phyloP scores from a whole-genome alignment of 2,888 invertebrate species.

The Choristoneura rosaceana region DNA sequence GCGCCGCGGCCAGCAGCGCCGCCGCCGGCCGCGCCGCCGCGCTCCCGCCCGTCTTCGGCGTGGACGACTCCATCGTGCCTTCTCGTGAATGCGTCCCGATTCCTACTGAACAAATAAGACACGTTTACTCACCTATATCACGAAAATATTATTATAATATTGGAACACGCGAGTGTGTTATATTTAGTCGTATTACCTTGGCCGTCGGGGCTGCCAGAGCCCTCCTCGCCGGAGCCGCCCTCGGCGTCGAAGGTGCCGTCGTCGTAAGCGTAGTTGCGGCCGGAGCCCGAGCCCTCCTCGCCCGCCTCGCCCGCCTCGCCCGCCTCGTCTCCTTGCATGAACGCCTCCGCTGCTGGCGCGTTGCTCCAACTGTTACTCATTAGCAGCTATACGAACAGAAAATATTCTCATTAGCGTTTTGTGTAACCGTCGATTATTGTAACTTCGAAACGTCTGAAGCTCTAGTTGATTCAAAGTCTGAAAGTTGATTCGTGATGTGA shows the following conservation, averaged over 20 bases:
- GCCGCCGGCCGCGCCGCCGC: constrained; percentile 49
- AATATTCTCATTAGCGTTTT: constrained; percentile 12
- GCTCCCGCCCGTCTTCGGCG: constrained; percentile 62
- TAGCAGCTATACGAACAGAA: constrained; percentile 61
- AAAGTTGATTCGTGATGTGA: not conserved
- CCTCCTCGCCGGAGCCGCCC: constrained; percentile 77
- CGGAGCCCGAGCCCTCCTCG: constrained; percentile 86
- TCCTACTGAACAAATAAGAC: constrained; percentile 43
- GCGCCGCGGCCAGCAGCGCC: constrained; percentile 50
- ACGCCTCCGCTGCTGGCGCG: constrained; percentile 71
- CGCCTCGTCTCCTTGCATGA: constrained; percentile 86
- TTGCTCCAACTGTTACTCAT: constrained; percentile 67
- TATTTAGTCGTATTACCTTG: constrained; percentile 55
- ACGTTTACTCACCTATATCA: not conserved
- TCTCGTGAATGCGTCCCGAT: constrained; percentile 52
- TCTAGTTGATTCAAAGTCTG: not conserved
- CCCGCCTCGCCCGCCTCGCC: constrained; percentile 69
- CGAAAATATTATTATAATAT: not conserved
- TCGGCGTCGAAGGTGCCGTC: constrained; percentile 80
- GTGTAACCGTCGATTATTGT: not conserved
- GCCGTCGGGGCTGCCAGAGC: constrained; percentile 70
- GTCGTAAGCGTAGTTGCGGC: constrained; percentile 77
- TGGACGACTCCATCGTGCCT: constrained; percentile 62
- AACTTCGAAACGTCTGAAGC: too few species aligned
- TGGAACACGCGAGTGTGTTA: not conserved